These are phyloP conservation scores for Brienomyrus longianalis DNA, from an alignment of 2,113 vertebrate genomes.

Conservation along the genomic window DNA sequence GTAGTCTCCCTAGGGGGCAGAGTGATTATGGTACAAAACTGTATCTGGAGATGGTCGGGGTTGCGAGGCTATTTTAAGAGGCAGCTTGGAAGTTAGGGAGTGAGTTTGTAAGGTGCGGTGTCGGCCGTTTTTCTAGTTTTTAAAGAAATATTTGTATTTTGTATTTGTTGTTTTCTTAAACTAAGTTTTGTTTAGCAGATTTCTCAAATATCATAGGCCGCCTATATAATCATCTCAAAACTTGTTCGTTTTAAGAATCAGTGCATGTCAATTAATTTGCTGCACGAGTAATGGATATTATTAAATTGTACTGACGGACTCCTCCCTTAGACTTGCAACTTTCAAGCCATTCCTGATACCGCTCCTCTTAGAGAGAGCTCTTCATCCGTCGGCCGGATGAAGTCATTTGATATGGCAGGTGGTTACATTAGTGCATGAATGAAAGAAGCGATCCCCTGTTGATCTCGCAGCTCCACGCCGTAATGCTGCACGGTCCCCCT, in stretches of 20 bases:
- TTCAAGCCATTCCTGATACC: not conserved
- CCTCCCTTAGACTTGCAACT: not conserved
- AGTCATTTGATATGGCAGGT: not conserved
- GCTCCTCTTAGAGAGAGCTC: not conserved
- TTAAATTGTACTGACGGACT: not conserved
- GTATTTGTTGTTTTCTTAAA: not conserved
- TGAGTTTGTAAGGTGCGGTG: not conserved
- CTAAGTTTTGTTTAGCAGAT: not conserved
- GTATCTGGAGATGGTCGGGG: not conserved
- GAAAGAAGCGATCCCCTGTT: not conserved
- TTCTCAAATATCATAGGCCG: not conserved
- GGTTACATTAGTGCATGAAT: not conserved
- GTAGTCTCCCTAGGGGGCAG: not conserved
- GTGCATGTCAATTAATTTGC: not conserved
- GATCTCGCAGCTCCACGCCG: conserved; percentile 49
- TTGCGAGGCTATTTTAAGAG: not conserved
- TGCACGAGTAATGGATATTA: not conserved
- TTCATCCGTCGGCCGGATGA: not conserved
- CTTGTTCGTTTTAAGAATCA: conserved; percentile 20
- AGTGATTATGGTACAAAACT: not conserved
- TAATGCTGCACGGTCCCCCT: conserved; percentile 38
- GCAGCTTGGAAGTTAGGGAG: not conserved
- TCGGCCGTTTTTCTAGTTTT: not conserved
- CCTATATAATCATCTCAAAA: not conserved
- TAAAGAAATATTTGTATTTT: not conserved